Conservation (phyloP, 2,888 invertebrate species). For the Chouioia cunea region DNA sequence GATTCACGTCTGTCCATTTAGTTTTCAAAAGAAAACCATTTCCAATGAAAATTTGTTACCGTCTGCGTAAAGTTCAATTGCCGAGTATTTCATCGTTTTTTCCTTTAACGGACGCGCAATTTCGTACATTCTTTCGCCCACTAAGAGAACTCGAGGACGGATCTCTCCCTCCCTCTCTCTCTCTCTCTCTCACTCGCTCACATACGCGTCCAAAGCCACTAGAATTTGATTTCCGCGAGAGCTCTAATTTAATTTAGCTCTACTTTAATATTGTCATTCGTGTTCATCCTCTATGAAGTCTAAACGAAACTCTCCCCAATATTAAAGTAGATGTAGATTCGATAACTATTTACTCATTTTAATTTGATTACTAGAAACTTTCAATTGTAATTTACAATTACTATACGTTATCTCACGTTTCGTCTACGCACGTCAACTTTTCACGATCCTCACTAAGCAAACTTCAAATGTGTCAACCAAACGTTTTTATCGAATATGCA, state of each 20-base stretch:
- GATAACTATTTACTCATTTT: no score
- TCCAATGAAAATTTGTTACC: constrained; percentile 44
- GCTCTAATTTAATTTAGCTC: constrained; percentile 18
- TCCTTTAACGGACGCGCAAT: constrained; percentile 27
- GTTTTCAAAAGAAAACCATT: constrained; percentile 56
- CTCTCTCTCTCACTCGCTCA: constrained; percentile 25
- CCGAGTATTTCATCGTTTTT: constrained; percentile 58
- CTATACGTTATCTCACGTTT: no score
- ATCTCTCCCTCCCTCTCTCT: constrained; percentile 34
- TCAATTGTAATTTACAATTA: no score
- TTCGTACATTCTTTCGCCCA: constrained; percentile 37
- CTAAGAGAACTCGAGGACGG: constrained; percentile 35
- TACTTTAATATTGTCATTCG: constrained; percentile 13
- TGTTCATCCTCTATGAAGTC: no score
- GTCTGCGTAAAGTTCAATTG: constrained; percentile 53
- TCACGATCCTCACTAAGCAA: no score
- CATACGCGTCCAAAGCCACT: constrained; percentile 50
- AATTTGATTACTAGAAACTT: no score
- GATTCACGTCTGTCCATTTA: constrained; percentile 17
- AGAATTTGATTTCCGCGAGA: constrained; percentile 39
- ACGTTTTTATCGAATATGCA: no score
- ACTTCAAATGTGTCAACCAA: no score
- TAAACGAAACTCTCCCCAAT: no score
- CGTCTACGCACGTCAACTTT: no score
- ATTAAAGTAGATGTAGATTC: no score